Evolutionary conservation across 2,888 invertebrate species (phyloP).

Genomic region (Amphipoea lucens): DNA sequence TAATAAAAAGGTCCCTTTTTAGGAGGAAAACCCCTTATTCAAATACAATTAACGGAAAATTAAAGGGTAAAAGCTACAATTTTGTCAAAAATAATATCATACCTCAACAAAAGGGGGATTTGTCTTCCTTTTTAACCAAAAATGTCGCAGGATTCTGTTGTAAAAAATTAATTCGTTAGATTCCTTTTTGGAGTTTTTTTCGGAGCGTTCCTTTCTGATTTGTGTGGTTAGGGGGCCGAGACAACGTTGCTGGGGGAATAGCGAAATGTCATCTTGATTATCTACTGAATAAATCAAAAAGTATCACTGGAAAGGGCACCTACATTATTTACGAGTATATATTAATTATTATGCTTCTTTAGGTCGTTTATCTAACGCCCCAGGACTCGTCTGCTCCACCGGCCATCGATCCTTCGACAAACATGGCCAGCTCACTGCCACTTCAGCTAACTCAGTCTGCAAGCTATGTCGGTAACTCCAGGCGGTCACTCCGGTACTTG

Average conservation of each 20-base stretch:
- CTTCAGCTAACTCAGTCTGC: too few species aligned
- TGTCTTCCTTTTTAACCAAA: not conserved
- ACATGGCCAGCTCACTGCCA: too few species aligned
- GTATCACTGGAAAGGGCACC: too few species aligned
- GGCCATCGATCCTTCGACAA: too few species aligned
- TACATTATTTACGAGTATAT: too few species aligned
- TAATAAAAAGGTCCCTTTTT: not conserved
- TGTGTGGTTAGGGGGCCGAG: not conserved
- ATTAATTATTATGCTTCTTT: too few species aligned
- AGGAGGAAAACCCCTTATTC: constrained; percentile 26
- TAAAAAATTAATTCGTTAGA: constrained; percentile 23
- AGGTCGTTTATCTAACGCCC: too few species aligned
- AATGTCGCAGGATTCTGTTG: constrained; percentile 4
- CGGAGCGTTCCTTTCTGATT: constrained; percentile 10
- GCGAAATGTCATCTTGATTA: not conserved
- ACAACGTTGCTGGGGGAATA: constrained; percentile 9
- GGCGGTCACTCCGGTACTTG: too few species aligned
- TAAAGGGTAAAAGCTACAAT: constrained; percentile 31
- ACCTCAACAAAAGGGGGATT: constrained; percentile 11
- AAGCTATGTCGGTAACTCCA: too few species aligned
- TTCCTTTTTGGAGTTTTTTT: constrained; percentile 4
- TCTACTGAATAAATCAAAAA: too few species aligned
- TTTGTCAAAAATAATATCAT: constrained; percentile 24
- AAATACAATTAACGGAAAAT: constrained; percentile 51
- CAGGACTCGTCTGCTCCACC: too few species aligned